Base-by-base conservation (phyloP, 2,797 vertebrate genomes). In the Platalea minor region DNA sequence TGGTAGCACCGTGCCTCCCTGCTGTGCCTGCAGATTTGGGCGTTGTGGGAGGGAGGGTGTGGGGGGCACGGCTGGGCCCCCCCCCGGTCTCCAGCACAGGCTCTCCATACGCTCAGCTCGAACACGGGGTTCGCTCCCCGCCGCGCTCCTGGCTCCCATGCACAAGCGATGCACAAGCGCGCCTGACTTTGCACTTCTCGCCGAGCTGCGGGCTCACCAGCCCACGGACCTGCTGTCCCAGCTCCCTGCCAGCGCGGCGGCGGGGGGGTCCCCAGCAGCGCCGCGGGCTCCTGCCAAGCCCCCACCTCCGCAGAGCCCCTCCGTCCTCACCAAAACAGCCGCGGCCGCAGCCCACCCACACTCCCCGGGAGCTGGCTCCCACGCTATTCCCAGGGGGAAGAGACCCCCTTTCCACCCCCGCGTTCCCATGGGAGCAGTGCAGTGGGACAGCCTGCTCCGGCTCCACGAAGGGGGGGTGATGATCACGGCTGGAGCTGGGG, bases 181-280 rank as follows among this genome's bases (percentile, higher is more conserved):
- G 77, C 82, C 91, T 69, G 70, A 19, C 67, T 85, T 54, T 5
- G 51, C 79, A 25, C 54, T 81, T 61, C 57, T 65, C 1, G 17
- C 8, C 2, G 53, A 20, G n/a, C 43, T 10, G n/a, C 21, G 8
- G 51, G 77, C 63, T 68, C 54, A 2, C 56, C 91, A 68, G 80
- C 95, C 95, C 89, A 96, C 87, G 11, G 80, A 94, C 89, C 93
- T 86, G 93, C 95, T 96, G 93, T 92, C 87, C 86, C 63, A 61
- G 15, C 78, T 69, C 69, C 78, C 78, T 82, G 83, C 89, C 91
- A 29, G 7, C 25, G 0, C 8, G 0, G 61, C 0, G 3, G 53
- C 23, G 13, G 41, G 63, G 45, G 74, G 8, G 48, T 63, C 86
- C 91, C 88, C 89, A 74, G 18, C 81, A 89, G 67, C 4, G 0